Conservation (phyloP, 2,888 invertebrate species). For the Folsomia manolachei region DNA sequence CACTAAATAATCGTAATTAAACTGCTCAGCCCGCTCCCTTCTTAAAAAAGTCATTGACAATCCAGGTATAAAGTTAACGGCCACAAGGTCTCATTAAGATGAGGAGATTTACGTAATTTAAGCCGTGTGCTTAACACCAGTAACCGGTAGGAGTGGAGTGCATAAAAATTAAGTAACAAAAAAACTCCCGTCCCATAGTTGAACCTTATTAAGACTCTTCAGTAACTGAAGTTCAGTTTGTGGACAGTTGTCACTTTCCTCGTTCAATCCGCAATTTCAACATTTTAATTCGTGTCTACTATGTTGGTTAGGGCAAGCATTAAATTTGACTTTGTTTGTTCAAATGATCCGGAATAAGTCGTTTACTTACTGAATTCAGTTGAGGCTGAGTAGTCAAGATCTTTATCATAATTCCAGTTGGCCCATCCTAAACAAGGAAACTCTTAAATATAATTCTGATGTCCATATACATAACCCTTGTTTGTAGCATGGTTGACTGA, state of each 20-base stretch:
- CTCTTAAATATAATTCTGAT: not conserved
- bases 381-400: not conserved
- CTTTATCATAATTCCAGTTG: slow-evolving; percentile 15
- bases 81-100: no score
- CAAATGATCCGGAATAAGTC: not conserved
- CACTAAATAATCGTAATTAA: no score
- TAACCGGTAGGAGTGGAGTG: not conserved
- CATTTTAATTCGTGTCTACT: not conserved
- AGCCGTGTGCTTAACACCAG: not conserved
- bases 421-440: not conserved
- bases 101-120: not conserved
- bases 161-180: not conserved
- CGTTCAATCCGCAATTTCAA: not conserved
- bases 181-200: not conserved
- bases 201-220: not conserved
- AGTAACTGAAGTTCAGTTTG: not conserved
- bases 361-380: not conserved
- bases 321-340: not conserved
- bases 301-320: not conserved
- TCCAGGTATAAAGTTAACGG: no score
- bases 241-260: not conserved
- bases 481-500: slow-evolving; percentile 13
- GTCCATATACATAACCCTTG: not conserved
- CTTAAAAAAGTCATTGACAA: no score
- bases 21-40: no score